Conservation (phyloP, 35 echinoderm and acorn worm species). For the Diadema setosum region DNA sequence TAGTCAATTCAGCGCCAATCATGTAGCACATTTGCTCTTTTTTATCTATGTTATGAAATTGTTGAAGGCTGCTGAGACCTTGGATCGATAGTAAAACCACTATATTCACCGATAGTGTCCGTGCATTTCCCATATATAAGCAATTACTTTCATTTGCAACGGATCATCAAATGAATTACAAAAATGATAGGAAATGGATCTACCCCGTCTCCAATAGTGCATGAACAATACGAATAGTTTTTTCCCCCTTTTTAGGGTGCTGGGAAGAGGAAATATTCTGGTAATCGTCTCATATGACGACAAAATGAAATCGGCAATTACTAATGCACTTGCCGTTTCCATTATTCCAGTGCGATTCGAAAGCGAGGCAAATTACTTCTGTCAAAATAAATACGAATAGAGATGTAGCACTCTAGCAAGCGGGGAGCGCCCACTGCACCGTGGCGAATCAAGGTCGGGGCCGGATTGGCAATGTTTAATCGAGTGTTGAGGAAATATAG, state of each 20-base stretch:
- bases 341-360: slow-evolving; percentile 2
- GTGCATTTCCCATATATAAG: too few relatives aligned
- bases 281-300: neutral
- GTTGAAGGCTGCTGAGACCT: too few relatives aligned
- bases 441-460: slow-evolving; percentile 6
- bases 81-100: too few relatives aligned
- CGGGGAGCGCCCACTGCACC: neutral
- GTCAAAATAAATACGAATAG: neutral
- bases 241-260: neutral
- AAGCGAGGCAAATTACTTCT: slow-evolving; percentile 14
- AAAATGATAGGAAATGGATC: neutral
- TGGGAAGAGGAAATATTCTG: neutral
- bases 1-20: too few relatives aligned
- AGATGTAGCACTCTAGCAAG: neutral
- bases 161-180: too few relatives aligned
- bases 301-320: slow-evolving; percentile 2
- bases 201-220: neutral
- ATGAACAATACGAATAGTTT: neutral
- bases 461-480: neutral
- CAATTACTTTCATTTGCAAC: too few relatives aligned
- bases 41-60: too few relatives aligned
- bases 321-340: slow-evolving; percentile 1
- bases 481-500: neutral
- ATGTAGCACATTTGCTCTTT: too few relatives aligned
- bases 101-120: too few relatives aligned